These are phyloP conservation scores for Lamprologus lemairii DNA, from an alignment of 2,113 vertebrate genomes.

Conservation along the genomic window DNA sequence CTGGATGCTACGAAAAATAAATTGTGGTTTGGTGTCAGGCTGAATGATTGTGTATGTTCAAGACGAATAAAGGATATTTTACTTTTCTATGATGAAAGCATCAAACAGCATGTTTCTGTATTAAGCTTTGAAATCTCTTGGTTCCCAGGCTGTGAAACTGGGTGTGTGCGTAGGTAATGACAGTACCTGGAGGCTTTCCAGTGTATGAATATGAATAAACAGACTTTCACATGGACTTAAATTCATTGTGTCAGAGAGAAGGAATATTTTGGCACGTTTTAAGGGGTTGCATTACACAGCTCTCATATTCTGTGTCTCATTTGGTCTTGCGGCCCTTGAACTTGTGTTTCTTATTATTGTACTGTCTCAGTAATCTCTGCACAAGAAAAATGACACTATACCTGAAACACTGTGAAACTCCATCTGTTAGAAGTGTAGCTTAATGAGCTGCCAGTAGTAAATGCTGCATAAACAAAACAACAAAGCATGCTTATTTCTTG, in stretches of 20 bases:
- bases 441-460: background rate
- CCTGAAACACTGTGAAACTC: background rate
- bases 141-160: background rate
- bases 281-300: background rate
- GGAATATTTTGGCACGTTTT: background rate
- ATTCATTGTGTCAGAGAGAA: constrained; percentile 3
- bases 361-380: background rate
- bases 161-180: background rate
- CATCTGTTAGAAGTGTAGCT: background rate
- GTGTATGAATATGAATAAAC: background rate
- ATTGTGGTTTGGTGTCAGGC: background rate
- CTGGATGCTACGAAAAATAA: background rate
- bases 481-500: background rate
- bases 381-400: background rate
- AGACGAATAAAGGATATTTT: background rate
- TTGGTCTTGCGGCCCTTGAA: background rate
- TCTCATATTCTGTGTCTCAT: background rate
- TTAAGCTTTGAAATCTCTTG: background rate
- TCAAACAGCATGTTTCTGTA: background rate
- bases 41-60: background rate
- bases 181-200: background rate
- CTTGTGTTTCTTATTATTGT: background rate
- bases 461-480: background rate
- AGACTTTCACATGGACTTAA: background rate
- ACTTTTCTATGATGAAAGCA: background rate